Conservation (phyloP, 2,888 invertebrate genomes). For the Alsophila aescularia region DNA sequence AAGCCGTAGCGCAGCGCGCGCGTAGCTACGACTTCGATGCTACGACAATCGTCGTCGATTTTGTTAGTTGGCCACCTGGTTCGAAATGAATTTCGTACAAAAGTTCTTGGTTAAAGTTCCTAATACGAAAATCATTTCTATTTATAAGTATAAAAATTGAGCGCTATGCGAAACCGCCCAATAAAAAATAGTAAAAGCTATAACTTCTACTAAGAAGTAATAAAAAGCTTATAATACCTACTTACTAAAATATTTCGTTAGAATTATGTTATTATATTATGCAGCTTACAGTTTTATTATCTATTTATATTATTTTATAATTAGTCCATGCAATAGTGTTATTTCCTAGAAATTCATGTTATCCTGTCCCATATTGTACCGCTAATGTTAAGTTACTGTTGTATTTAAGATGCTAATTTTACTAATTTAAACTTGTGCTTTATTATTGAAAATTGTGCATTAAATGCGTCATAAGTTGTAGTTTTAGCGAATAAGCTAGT, state of each 20-base stretch:
- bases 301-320: background rate
- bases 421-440: slow-evolving; percentile 27
- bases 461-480: slow-evolving; percentile 41
- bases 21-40: no score
- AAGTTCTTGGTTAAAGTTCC: background rate
- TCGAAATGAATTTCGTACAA: slow-evolving; percentile 19
- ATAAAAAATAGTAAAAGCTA: slow-evolving; percentile 35
- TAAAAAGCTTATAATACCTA: slow-evolving; percentile 31
- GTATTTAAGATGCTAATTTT: slow-evolving; percentile 20
- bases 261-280: background rate
- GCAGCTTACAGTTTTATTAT: background rate
- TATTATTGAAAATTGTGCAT: slow-evolving; percentile 43
- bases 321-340: background rate
- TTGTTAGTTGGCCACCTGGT: no score
- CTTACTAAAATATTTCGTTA: background rate
- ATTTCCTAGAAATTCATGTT: slow-evolving; percentile 21
- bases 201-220: slow-evolving; percentile 19
- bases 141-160: slow-evolving; percentile 33
- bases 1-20: no score
- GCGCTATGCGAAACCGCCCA: slow-evolving; percentile 56
- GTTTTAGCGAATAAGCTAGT: slow-evolving; percentile 32
- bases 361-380: slow-evolving; percentile 37
- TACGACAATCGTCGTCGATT: no score
- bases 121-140: slow-evolving; percentile 37
- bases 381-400: no score